Percentiles rank a stretch among this genome's conserved stretches.
Conservation (phyloP, 2,888 invertebrate genomes). For the Cantharis flavilabris region DNA sequence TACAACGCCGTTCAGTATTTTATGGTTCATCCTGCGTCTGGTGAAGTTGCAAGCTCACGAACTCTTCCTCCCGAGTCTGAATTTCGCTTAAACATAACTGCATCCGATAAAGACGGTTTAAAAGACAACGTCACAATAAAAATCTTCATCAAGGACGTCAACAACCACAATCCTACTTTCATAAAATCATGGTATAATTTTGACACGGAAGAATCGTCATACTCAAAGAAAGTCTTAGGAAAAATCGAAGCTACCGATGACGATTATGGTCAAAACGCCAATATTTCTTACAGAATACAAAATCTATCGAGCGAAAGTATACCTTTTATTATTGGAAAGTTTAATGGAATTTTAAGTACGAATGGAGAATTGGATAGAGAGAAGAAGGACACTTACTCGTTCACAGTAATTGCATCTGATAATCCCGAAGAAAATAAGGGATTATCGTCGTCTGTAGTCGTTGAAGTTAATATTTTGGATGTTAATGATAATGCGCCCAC, state of each 20-base stretch:
- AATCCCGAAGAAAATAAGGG: conserved; percentile 63
- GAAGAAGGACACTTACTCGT: conserved; percentile 68
- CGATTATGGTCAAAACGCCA: conserved; percentile 80
- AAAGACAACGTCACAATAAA: conserved; percentile 71
- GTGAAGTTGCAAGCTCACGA: conserved; percentile 74
- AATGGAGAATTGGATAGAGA: conserved; percentile 81
- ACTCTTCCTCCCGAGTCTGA: conserved; percentile 75
- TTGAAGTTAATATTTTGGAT: conserved; percentile 81
- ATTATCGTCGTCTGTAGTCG: conserved; percentile 73
- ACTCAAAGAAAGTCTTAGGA: conserved; percentile 72
- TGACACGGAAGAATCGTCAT: conserved; percentile 78
- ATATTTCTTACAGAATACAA: conserved; percentile 72
- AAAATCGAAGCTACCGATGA: conserved; percentile 77
- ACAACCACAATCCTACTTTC: conserved; percentile 83
- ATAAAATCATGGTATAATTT: conserved; percentile 83
- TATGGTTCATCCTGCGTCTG: conserved; percentile 74
- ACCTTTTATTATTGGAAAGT: conserved; percentile 73
- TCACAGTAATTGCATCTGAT: conserved; percentile 76
- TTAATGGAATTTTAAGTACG: conserved; percentile 71
- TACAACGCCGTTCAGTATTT: conserved; percentile 69
- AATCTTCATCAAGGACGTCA: conserved; percentile 77
- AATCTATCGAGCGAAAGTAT: conserved; percentile 54
- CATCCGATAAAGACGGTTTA: conserved; percentile 75
- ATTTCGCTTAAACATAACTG: conserved; percentile 75
- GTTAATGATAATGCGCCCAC: conserved; percentile 83